Evolutionary conservation across 2,888 invertebrate genomes (phyloP), one percentile per base, ranked within the genome.

Genomic region (Autographa gamma): DNA sequence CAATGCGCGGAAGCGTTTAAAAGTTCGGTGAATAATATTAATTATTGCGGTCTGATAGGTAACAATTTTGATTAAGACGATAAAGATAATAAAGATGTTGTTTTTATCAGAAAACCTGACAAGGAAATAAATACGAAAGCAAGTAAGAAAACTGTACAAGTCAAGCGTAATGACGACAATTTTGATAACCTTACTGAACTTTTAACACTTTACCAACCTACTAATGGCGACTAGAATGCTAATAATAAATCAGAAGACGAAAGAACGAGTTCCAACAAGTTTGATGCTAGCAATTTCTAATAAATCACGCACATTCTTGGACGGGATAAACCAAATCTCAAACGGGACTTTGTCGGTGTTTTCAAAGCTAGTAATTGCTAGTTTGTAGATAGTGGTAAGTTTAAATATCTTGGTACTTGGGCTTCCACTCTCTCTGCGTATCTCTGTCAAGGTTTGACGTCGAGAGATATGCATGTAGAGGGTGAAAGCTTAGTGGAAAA

Each of bases 391-490:
- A 58, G 60, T 73, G 66, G 73, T 71, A 72, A 75, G 81, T 76
- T 67, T 74, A 66, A 72, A 78, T 73, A 81, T 69, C 60, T 60
- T 31, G 70, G 71, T 73, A 76, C 76, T 71, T 73, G 71, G 81
- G 73, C 66, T 63, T 79, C 75, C 74, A 79, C 82, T 82, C 82
- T 82, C 82, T 64, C 82, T 76, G 66, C 63, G 74, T 82, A 79
- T 82, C 82, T 82, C 78, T 66, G 81, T 78, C 81, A 78, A 66
- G 78, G 61, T 69, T 70, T 79, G 81, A 82, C 82, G 61, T 73
- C 70, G 60, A 56, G 60, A 73, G 84, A 82, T 82, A 82, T 84
- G 77, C 82, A 84, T 79, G 64, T 82, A 73, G 60, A 75, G 82
- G 82, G 82, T 76, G 82, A 82, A 82, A 82, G 82, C 84, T 78